Conservation (phyloP, 1,140 invertebrate species). For the Zaprionus africanus region DNA sequence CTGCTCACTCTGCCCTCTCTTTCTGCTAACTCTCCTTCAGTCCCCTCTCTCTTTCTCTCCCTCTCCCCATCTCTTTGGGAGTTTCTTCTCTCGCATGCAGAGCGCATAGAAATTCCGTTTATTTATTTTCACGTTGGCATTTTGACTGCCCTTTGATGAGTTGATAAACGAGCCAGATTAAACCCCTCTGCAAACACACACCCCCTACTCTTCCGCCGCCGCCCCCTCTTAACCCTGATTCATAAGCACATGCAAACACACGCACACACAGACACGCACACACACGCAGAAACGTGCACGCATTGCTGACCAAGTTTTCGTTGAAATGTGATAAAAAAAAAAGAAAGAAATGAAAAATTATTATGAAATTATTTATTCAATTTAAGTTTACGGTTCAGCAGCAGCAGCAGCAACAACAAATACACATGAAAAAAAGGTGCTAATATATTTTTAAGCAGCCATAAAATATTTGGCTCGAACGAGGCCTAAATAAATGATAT, state of each 20-base stretch:
- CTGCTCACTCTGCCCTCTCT: neutral
- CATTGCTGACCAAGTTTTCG: conserved; percentile 26
- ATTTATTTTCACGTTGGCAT: conserved; percentile 70
- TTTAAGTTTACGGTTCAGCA: conserved; percentile 45
- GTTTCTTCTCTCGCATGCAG: conserved; percentile 32
- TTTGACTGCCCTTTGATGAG: conserved; percentile 77
- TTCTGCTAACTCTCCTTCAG: neutral
- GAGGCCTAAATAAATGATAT: conserved; percentile 24
- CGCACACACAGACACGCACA: conserved; percentile 15
- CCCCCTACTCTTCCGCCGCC: neutral
- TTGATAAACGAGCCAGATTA: conserved; percentile 61
- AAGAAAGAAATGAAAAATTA: neutral
- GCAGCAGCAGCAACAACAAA: conserved; percentile 17
- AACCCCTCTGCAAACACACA: neutral
- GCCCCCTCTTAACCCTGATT: neutral
- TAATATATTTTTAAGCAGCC: conserved; percentile 67
- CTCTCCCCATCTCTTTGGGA: neutral
- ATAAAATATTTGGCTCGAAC: conserved; percentile 36
- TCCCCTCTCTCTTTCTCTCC: neutral
- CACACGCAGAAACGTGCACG: conserved; percentile 5
- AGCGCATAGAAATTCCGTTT: conserved; percentile 67
- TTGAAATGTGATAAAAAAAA: conserved; percentile 56
- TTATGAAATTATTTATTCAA: conserved; percentile 51
- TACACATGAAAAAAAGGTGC: conserved; percentile 58
- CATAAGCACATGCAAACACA: conserved; percentile 6